Conservation (phyloP, 2,888 invertebrate species). For the Icerya purchasi region DNA sequence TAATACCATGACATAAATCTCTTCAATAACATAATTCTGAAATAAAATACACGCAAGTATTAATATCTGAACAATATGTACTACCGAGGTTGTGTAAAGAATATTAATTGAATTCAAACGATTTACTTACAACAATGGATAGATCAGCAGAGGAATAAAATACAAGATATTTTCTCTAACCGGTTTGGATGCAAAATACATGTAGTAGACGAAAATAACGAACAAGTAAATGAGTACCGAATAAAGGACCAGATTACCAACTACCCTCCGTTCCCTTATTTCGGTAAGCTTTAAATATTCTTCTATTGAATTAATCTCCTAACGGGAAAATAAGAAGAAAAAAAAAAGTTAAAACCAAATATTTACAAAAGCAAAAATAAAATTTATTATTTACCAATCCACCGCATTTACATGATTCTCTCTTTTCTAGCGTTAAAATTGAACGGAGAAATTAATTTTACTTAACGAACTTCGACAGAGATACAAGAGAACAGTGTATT, state of each 20-base stretch:
- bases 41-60: too few species aligned
- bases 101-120: not conserved
- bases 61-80: not conserved
- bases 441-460: too few species aligned
- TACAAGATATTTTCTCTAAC: conserved; percentile 51
- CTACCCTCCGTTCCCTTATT: conserved; percentile 54
- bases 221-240: conserved; percentile 27
- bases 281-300: conserved; percentile 58
- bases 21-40: conserved; percentile 55
- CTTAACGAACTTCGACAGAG: too few species aligned
- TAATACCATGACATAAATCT: conserved; percentile 72
- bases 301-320: conserved; percentile 60
- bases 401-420: too few species aligned
- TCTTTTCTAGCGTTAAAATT: too few species aligned
- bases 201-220: conserved; percentile 34
- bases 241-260: conserved; percentile 48
- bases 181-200: conserved; percentile 54
- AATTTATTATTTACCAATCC: too few species aligned
- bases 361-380: too few species aligned
- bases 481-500: too few species aligned
- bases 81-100: not conserved
- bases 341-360: too few species aligned
- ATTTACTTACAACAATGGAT: conserved; percentile 31
- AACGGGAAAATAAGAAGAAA: too few species aligned
- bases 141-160: conserved; percentile 54